Base-by-base conservation (phyloP, 2,113 vertebrate species). In the Hippoglossus stenolepis region DNA sequence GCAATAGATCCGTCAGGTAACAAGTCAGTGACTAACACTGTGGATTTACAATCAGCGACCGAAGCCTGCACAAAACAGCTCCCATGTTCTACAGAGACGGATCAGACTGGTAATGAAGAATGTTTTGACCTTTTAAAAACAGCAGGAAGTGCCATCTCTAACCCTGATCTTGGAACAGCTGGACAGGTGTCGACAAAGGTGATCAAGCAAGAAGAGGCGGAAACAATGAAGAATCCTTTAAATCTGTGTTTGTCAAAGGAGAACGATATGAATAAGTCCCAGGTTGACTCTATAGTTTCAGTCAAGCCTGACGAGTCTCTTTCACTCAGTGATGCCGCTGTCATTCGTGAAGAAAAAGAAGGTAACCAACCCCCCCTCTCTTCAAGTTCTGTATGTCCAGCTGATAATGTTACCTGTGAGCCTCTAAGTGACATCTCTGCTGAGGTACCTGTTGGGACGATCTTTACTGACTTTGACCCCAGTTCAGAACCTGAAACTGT, bases 321-420 rank as follows among this genome's bases (percentile, higher is more conserved):
- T 61, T 71, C 72, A 18, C 20, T 12, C n/a, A 75, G 21, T 70
- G 70, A 72, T 65, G 59, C 31, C 26, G 10, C 49, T 61, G 43
- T 60, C 4, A 43, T 51, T 80, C 35, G 3, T 28, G 40, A 85
- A 73, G 75, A 86, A 69, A 84, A 76, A 23, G 61, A 82, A 69
- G 77, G 7, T 71, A 77, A 47, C 31, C 79, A 65, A 13, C 17
- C 47, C n/a, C 28, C 18, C 47, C 28, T 49, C 0, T 15, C 67
- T 18, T 82, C 84, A 35, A 18, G 15, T 28, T 72, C 45, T 53
- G 73, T 62, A 64, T 71, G 26, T 70, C 70, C 69, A 71, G 31
- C 35, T 65, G 73, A 75, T 35, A 45, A 78, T 59, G 28, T 69
- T 21, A 28, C 73, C 60, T 38, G 61, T 53, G 53, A 58, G 54